Evolutionary conservation across 1,140 invertebrate species (phyloP), one percentile per base, ranked within the genome.

Genomic region (Drosophila bipectinata): DNA sequence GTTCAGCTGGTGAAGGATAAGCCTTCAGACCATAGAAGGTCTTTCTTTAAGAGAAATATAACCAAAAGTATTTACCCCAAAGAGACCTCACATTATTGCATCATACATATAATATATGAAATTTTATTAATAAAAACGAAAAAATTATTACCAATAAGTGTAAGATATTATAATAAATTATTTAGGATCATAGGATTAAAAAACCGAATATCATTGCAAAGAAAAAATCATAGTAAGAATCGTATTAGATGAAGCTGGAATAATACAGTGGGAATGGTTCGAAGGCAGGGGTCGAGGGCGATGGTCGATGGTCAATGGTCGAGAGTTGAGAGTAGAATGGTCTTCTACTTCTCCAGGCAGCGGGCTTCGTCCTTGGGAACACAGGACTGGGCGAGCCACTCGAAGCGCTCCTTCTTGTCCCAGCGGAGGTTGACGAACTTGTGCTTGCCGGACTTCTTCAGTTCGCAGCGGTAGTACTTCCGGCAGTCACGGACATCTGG

Each of bases 401-500:
- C 83, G 76, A 88, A 88, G 24, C 58, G 79, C n/a, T 88, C 34
- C 64, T 88, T 88, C 45, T 48, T 79, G 21, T 72, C 68, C 44
- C 83, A 88, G 1, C 84, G 83, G 9, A 83, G 14, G 6, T 88
- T 84, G 8, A 68, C 72, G 10, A 62, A 64, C 68, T 77, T 83
- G 30, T 73, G 83, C 45, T 83, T 83, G 32, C 79, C 84, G 4
- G 84, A 89, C 21, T 68, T 68, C 53, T 88, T 88, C 9, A 77
- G 48, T 14, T 88, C 79, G 41, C 83, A 88, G 45, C 83, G 84
- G 58, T 90, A 91, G 52, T 81, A 91, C 32, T 91, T 91, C 37
- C 69, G 72, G 39, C 90, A 91, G 39, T 91, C 90, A 15, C 58
- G 67, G 12, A 77, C 77, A 77, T 91, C 90, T 5, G 90, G 82